Evolutionary conservation across 1,140 invertebrate species (phyloP), one percentile per base, ranked within the genome.

Genomic region (Caenorhabditis tropicalis): DNA sequence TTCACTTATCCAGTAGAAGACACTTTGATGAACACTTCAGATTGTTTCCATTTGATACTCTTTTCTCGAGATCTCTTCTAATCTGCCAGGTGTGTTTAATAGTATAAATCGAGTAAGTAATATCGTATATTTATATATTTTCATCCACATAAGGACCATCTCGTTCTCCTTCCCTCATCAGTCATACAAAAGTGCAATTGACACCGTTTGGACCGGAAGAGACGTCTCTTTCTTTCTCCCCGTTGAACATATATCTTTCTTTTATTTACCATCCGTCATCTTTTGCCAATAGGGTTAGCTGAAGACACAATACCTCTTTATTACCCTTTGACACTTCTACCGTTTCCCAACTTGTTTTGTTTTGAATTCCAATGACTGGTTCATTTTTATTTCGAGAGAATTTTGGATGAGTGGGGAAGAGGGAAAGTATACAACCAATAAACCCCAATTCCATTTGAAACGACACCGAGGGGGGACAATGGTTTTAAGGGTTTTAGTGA

Each of bases 401-500:
- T 43, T 43, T 43, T 43, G 39, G 39, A 43, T 5, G 39, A 6
- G n/a, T 5, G 21, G 7, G 7, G 24, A 1, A 9, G 10, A 27
- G 24, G 24, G 53, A n/a, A 27, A 27, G 53, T 56, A 65, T 36
- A 65, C 58, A 65, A 65, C 58, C 53, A 29, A 65, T 33, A 33
- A 65, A 65, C 33, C 58, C 58, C 36, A 29, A 65, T 33, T 65
- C n/a, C 58, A 10, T 15, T 27, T 56, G 53, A 56, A 56, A 56
- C 53, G 53, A 16, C 31, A 51, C 53, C 21, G 58, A n/a, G n/a
- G n/a, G n/a, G n/a, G n/a, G 31, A 65, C 58, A 65, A 65, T 56
- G 53, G 53, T 56, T 56, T 56, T 56, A 56, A n/a, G 53, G 53
- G 53, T 56, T 56, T 56, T 56, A 56, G 53, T 56, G 53, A 56